These are phyloP conservation scores for Mormyrus proboscirostris DNA, from an alignment of 2,797 vertebrate species.

Conservation along the genomic window DNA sequence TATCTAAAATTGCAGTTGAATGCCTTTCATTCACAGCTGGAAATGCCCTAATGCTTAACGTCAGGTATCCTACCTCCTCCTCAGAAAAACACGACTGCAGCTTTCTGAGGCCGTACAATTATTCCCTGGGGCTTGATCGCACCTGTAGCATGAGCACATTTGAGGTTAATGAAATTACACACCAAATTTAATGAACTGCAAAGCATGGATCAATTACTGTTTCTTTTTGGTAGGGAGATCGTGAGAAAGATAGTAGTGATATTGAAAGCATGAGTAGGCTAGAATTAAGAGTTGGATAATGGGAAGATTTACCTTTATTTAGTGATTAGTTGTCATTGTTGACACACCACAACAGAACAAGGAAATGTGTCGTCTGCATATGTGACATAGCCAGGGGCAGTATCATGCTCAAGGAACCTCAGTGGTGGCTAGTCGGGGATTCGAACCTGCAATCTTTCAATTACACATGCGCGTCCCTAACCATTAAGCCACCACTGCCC, in stretches of 20 bases:
- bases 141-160: not conserved
- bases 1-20: not conserved
- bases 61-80: not conserved
- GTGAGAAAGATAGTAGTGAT: not conserved
- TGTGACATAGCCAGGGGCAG: too few relatives aligned
- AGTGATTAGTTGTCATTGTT: too few relatives aligned
- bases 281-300: not conserved
- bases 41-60: not conserved
- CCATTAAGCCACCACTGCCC: too few relatives aligned
- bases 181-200: not conserved
- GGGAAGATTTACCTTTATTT: not conserved
- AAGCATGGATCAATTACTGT: not conserved
- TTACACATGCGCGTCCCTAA: too few relatives aligned
- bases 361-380: too few relatives aligned
- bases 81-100: not conserved
- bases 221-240: not conserved
- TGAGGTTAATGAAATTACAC: not conserved
- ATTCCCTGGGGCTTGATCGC: not conserved
- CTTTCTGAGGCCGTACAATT: not conserved
- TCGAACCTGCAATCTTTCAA: too few relatives aligned
- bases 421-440: too few relatives aligned
- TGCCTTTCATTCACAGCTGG: not conserved
- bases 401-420: too few relatives aligned
- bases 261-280: not conserved
- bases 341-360: too few relatives aligned